Base-by-base conservation (phyloP, 2,888 invertebrate genomes). In the Rhingia campestris region DNA sequence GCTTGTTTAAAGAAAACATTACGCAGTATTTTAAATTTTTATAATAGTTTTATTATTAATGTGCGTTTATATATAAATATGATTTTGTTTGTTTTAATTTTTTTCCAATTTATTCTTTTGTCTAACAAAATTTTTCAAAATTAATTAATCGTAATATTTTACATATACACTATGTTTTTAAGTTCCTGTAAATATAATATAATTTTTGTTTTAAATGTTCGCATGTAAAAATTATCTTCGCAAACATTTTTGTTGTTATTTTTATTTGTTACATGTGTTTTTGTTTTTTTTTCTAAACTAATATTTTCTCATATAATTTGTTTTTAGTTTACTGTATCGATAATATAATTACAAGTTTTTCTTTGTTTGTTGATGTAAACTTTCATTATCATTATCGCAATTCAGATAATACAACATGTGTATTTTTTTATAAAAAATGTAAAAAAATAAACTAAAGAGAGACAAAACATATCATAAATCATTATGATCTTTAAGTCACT, bases 271-370 rank as follows among this genome's bases (percentile, higher is more conserved):
- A 22, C 10, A 43, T 51, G 35, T 49, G 22, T 49, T 63, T 49
- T 63, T 49, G 12, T 47, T 33, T 41, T 43, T 66, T 59, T 43
- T 53, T 59, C 80, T 75, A 81, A 81, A 81, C 67, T 74, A 67
- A 80, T 79, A 69, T 73, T 72, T 77, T 63, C 12, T 66, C 22
- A 22, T 22, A 22, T 22, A 22, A 22, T 66, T 35, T 49, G 39
- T 64, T 73, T 63, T 74, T 64, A 81, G 81, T 81, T 81, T 81
- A 75, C 81, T 81, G 81, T 81, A 75, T 81, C 75, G 80, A 81
- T 75, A 81, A 81, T 75, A 81, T 81, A 75, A 63, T 81, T 75
- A 81, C 74, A 87, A 86, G 82, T 63, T 86, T 22, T 70, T 87
- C 86, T 86, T 86, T 86, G 64, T 77, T 75, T 86, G 72, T 81